A percentile compares a stretch with the other conserved stretches of the same genome.
Evolutionary conservation across 1,140 invertebrate genomes (phyloP).

Genomic region (Apis florea): DNA sequence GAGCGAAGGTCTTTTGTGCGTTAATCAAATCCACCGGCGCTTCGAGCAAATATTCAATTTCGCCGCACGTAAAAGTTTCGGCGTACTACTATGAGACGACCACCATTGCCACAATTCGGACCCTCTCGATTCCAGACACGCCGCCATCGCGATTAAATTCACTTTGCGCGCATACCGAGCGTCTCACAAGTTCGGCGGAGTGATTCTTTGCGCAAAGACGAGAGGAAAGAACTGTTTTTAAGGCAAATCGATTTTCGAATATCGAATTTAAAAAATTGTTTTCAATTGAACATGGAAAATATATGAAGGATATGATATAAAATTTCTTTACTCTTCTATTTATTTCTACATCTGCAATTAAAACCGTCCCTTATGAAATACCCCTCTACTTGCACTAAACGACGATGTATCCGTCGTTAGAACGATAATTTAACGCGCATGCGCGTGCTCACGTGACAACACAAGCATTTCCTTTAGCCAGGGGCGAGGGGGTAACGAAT

Average conservation of each 20-base stretch:
- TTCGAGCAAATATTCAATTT: slow-evolving; percentile 25
- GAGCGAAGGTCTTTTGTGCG: not conserved
- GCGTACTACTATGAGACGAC: not conserved
- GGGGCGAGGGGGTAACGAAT: not conserved
- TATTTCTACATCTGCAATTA: not conserved
- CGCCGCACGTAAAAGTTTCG: slow-evolving; percentile 26
- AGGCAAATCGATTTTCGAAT: too few relatives aligned
- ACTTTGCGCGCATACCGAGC: too few relatives aligned
- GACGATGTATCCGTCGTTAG: not conserved
- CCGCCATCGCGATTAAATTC: slow-evolving; percentile 5
- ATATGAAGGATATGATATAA: too few relatives aligned
- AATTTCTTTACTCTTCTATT: too few relatives aligned
- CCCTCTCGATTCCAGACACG: not conserved
- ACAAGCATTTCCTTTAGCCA: not conserved
- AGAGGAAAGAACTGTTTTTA: too few relatives aligned
- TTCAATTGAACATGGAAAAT: too few relatives aligned
- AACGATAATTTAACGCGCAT: slow-evolving; percentile 15
- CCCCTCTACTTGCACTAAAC: too few relatives aligned
- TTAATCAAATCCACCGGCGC: not conserved
- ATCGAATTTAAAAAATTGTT: too few relatives aligned
- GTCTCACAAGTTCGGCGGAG: too few relatives aligned
- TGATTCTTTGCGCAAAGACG: too few relatives aligned
- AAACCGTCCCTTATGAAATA: too few relatives aligned
- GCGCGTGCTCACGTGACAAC: not conserved
- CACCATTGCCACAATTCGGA: not conserved